A percentile compares a stretch with the other conserved stretches of the same genome.
Evolutionary conservation across 1,140 invertebrate genomes (phyloP).

Genomic region (Oryzaephilus surinamensis): DNA sequence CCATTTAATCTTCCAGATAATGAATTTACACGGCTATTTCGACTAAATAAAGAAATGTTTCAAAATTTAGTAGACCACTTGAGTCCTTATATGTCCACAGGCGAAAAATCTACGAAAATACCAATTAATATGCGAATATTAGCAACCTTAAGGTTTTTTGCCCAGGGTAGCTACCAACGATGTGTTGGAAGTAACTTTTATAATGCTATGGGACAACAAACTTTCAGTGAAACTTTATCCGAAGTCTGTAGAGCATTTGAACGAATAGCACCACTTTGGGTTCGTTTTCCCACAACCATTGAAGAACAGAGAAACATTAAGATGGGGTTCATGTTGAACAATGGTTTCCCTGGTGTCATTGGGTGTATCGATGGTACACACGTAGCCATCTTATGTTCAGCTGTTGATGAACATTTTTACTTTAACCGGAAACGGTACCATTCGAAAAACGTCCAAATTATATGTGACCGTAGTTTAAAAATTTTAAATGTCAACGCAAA

Average conservation of each 20-base stretch:
- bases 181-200: too few species aligned
- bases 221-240: not conserved
- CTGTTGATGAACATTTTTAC: constrained; percentile 6
- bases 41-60: too few species aligned
- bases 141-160: too few species aligned
- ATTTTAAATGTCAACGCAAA: constrained; percentile 9
- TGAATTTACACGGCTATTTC: too few species aligned
- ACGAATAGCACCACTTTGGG: not conserved
- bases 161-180: too few species aligned
- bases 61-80: too few species aligned
- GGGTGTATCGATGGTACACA: constrained; percentile 6
- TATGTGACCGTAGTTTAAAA: constrained; percentile 6
- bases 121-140: too few species aligned
- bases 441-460: constrained; percentile 7
- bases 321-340: not conserved
- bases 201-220: constrained; percentile 2
- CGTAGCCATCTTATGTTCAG: constrained; percentile 5
- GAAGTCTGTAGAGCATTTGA: constrained; percentile 1
- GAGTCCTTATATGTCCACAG: too few species aligned
- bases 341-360: constrained; percentile 1
- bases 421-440: constrained; percentile 8
- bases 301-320: not conserved
- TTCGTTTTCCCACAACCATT: constrained; percentile 1
- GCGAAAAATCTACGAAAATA: too few species aligned
- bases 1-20: too few species aligned